These are phyloP conservation scores for Cephus nigrinus DNA, from an alignment of 2,888 invertebrate genomes.

Conservation along the genomic window DNA sequence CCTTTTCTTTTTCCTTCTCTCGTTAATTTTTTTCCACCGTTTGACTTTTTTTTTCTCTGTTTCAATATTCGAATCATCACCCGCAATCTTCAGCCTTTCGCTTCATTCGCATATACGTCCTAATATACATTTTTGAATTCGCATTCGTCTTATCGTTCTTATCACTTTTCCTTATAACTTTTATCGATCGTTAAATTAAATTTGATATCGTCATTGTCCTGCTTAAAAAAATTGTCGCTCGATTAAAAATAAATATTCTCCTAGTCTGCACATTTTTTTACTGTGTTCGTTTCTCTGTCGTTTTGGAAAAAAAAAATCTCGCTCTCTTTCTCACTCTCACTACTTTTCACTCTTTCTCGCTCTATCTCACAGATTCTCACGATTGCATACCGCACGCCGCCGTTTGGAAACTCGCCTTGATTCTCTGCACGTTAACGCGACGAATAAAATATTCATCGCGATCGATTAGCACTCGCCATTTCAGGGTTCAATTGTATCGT, in stretches of 20 bases:
- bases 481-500: neutral
- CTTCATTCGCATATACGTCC: neutral
- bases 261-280: neutral
- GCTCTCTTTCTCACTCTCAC: neutral
- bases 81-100: neutral
- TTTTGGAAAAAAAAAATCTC: neutral
- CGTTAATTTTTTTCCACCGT: neutral
- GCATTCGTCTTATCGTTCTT: neutral
- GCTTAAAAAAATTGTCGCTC: neutral
- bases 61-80: neutral
- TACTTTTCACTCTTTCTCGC: neutral
- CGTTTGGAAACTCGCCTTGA: neutral
- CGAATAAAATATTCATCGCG: neutral
- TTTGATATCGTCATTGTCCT: neutral
- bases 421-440: neutral
- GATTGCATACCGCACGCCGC: slow-evolving; percentile 4
- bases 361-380: neutral
- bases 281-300: neutral
- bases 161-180: neutral
- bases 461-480: neutral
- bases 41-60: neutral
- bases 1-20: neutral
- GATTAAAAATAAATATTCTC: neutral
- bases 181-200: neutral
- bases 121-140: neutral